A percentile compares a stretch with the other conserved stretches of the same genome.
Evolutionary conservation across 2,888 invertebrate species (phyloP).

Genomic region (Coleophora deauratella): DNA sequence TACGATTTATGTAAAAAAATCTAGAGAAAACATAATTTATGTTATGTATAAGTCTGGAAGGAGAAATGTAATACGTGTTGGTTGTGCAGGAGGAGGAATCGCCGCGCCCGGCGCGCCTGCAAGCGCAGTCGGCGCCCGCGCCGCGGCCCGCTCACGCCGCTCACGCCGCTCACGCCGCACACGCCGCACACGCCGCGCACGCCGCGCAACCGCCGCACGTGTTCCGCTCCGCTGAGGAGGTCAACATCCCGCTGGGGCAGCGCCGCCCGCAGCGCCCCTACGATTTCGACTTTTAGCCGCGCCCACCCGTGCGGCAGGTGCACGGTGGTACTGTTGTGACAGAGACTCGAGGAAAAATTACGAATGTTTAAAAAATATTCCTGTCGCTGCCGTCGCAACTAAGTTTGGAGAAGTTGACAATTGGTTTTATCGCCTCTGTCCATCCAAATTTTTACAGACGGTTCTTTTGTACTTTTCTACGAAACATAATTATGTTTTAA

Average conservation of each 20-base stretch:
- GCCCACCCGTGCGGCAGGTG: constrained; percentile 1
- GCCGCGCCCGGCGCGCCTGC: constrained; percentile 28
- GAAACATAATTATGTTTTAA: too few relatives aligned
- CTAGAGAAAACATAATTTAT: too few relatives aligned
- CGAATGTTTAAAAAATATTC: neutral
- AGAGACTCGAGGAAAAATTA: neutral
- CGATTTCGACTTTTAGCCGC: constrained; percentile 56
- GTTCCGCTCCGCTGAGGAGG: constrained; percentile 89
- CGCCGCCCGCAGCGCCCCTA: constrained; percentile 78
- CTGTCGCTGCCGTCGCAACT: neutral
- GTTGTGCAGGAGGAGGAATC: too few relatives aligned
- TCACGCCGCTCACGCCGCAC: constrained; percentile 86
- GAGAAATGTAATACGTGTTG: too few relatives aligned
- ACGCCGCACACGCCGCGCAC: constrained; percentile 31
- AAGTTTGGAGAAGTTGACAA: neutral
- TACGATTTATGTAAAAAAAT: too few relatives aligned
- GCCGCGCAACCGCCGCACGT: constrained; percentile 76
- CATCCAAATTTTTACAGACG: too few relatives aligned
- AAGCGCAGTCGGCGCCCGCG: constrained; percentile 41
- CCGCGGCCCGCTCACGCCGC: constrained; percentile 51
- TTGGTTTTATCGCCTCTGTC: too few relatives aligned
- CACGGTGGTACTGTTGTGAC: neutral
- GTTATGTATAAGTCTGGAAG: too few relatives aligned
- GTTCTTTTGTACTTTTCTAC: too few relatives aligned
- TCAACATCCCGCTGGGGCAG: constrained; percentile 89